These are phyloP conservation scores for Hydrocynus forskahlii DNA, from an alignment of 2,797 vertebrate species.

Conservation along the genomic window DNA sequence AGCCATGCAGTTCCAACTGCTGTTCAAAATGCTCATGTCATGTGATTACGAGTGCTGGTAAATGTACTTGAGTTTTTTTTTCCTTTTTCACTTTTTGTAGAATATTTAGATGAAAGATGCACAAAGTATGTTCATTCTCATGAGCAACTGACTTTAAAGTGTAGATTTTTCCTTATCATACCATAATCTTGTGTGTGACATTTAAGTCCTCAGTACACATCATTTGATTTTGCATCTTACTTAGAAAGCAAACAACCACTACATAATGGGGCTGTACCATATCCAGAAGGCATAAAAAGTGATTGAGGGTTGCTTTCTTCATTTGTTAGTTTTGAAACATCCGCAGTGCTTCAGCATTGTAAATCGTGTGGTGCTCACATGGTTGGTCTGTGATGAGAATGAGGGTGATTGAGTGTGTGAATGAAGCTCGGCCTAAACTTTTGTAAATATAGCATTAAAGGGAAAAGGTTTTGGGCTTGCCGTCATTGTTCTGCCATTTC, in stretches of 20 bases:
- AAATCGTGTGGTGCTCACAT: conserved; percentile 22
- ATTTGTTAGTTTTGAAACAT: conserved; percentile 49
- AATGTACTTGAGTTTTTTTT: not conserved
- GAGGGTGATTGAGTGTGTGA: conserved; percentile 16
- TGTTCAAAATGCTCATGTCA: too few relatives aligned
- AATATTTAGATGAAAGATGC: not conserved
- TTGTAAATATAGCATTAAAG: conserved; percentile 48
- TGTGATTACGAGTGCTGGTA: too few relatives aligned
- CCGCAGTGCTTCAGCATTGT: conserved; percentile 5
- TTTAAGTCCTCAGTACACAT: not conserved
- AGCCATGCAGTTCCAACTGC: too few relatives aligned
- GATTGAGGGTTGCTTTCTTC: conserved; percentile 3
- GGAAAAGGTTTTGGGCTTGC: not conserved
- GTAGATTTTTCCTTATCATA: not conserved
- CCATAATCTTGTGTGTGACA: not conserved
- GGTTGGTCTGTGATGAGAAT: conserved; percentile 43
- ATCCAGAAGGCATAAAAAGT: conserved; percentile 15
- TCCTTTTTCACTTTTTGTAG: not conserved
- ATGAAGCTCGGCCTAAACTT: conserved; percentile 48
- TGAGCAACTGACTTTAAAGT: not conserved
- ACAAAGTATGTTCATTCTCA: not conserved
- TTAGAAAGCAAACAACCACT: not conserved
- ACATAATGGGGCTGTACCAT: not conserved
- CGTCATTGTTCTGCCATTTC: conserved; percentile 32
- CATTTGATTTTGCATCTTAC: not conserved